Evolutionary conservation across 2,888 invertebrate genomes (phyloP).

Genomic region (Machimus atricapillus): DNA sequence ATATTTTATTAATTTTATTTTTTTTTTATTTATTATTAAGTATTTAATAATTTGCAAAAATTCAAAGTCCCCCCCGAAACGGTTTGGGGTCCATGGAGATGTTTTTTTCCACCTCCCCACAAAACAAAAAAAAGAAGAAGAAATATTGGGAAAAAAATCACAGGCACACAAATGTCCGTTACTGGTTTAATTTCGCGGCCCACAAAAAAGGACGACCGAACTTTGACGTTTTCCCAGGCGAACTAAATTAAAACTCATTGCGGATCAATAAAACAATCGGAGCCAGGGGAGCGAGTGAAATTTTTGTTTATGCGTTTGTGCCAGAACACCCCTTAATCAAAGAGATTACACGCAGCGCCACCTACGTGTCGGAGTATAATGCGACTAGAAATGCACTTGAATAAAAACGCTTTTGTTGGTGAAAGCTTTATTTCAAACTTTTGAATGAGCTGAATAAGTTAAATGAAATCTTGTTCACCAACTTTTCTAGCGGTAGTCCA

Average conservation of each 20-base stretch:
- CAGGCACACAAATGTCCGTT: neutral
- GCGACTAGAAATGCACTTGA: too few relatives aligned
- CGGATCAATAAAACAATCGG: constrained; percentile 48
- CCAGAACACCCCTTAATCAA: constrained; percentile 27
- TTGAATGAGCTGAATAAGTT: neutral
- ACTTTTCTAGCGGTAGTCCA: neutral
- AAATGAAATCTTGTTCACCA: neutral
- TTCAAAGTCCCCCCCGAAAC: neutral
- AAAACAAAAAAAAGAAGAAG: neutral
- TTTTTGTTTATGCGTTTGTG: constrained; percentile 41
- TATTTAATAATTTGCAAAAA: neutral
- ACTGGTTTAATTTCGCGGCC: neutral
- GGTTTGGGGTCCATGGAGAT: neutral
- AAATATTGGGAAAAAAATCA: neutral
- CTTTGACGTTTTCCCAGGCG: constrained; percentile 45
- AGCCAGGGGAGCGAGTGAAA: constrained; percentile 28
- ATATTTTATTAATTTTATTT: too few relatives aligned
- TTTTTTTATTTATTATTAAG: neutral
- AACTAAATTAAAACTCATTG: constrained; percentile 47
- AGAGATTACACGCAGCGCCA: neutral
- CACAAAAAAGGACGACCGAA: constrained; percentile 41
- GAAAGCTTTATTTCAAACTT: neutral
- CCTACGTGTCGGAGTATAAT: neutral
- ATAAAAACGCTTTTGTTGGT: neutral
- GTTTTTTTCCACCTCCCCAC: neutral